phyloP scores from a whole-genome alignment of 1,140 invertebrate species.

The Drosophila virilis region DNA sequence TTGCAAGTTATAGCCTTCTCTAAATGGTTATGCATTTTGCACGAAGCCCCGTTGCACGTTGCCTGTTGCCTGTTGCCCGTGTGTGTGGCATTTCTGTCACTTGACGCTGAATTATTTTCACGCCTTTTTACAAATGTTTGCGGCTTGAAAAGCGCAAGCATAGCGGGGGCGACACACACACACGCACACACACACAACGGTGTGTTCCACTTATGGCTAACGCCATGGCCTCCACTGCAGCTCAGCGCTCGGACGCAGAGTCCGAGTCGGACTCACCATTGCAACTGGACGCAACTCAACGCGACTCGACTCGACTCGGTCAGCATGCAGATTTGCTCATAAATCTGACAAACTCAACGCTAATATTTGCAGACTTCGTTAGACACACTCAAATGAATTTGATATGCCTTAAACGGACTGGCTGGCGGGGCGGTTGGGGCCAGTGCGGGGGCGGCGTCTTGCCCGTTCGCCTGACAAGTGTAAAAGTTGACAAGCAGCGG shows the following conservation, averaged over 20 bases:
- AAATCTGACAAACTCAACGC: slow-evolving; percentile 83
- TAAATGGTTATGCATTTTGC: not conserved
- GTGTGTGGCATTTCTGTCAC: slow-evolving; percentile 83
- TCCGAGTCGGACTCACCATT: slow-evolving; percentile 30
- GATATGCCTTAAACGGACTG: slow-evolving; percentile 81
- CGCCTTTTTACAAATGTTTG: slow-evolving; percentile 83
- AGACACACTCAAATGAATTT: slow-evolving; percentile 83
- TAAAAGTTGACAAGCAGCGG: slow-evolving; percentile 73
- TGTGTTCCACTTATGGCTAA: slow-evolving; percentile 76
- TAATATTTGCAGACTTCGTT: slow-evolving; percentile 83
- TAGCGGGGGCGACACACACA: slow-evolving; percentile 72
- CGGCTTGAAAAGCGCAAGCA: slow-evolving; percentile 69
- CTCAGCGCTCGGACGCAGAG: slow-evolving; percentile 29
- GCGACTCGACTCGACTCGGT: slow-evolving; percentile 42
- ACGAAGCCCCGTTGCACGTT: not conserved
- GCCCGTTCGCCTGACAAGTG: slow-evolving; percentile 66
- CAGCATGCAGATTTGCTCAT: slow-evolving; percentile 82
- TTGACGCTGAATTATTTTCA: slow-evolving; percentile 83
- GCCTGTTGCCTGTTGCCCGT: not conserved
- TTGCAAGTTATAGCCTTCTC: slow-evolving; percentile 7
- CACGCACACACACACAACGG: not conserved
- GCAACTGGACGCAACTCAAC: not conserved
- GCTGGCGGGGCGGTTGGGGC: slow-evolving; percentile 23
- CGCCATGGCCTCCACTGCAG: slow-evolving; percentile 58
- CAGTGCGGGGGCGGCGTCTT: slow-evolving; percentile 21